Evolutionary conservation across 2,797 vertebrate genomes (phyloP).

Genomic region (Epinephelus awoara): DNA sequence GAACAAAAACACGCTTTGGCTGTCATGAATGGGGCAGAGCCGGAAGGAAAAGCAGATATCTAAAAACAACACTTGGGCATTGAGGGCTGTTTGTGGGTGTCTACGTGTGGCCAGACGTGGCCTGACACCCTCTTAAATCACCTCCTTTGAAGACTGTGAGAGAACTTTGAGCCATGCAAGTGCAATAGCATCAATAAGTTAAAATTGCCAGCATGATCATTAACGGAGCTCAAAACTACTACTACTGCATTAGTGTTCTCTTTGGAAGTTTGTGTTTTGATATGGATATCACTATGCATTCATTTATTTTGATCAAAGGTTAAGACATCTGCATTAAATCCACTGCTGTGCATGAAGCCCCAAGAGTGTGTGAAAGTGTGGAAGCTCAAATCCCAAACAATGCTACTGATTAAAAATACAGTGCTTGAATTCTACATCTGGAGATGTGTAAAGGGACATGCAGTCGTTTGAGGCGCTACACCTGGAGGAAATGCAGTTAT

Average conservation of each 20-base stretch:
- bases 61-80: background rate
- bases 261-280: background rate
- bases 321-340: background rate
- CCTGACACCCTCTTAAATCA: background rate
- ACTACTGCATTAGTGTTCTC: background rate
- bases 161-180: background rate
- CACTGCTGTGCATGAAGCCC: background rate
- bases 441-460: no score
- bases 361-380: no score
- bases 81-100: background rate
- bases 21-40: background rate
- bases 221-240: background rate
- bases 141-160: background rate
- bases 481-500: no score
- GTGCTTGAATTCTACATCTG: no score
- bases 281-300: background rate
- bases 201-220: background rate
- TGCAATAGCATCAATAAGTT: no score
- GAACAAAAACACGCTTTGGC: no score
- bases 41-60: background rate
- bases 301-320: background rate
- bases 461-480: no score
- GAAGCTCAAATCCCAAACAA: no score
- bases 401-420: no score
- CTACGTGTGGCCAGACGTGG: background rate